Conservation (phyloP, 2,888 invertebrate genomes). For the Protonemura montana region DNA sequence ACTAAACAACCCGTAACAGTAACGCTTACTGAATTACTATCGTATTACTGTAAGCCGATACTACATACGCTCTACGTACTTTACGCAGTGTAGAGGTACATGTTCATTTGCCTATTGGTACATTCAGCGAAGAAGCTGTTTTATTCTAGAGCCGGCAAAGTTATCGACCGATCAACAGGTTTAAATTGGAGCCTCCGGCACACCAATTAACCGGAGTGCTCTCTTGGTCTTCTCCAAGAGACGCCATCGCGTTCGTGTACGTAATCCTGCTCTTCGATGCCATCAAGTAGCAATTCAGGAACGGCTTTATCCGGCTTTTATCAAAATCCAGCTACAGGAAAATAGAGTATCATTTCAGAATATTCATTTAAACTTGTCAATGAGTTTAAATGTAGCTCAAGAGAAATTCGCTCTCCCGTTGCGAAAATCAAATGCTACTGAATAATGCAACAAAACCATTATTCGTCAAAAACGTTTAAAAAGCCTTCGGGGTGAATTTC, state of each 20-base stretch:
- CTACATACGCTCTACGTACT: neutral
- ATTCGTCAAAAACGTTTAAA: neutral
- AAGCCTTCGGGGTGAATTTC: neutral
- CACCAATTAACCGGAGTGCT: neutral
- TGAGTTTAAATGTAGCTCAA: neutral
- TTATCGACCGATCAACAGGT: conserved; percentile 7
- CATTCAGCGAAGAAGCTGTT: neutral
- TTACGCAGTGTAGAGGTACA: neutral
- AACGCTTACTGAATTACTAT: neutral
- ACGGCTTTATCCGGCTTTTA: neutral
- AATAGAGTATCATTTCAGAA: neutral
- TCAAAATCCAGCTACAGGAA: neutral
- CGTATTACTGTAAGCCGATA: neutral
- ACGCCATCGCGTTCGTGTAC: neutral
- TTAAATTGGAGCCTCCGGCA: neutral
- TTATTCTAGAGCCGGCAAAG: neutral
- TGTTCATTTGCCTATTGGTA: neutral
- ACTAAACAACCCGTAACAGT: neutral
- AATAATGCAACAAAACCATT: neutral
- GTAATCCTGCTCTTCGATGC: neutral
- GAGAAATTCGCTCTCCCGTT: neutral
- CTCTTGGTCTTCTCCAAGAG: neutral
- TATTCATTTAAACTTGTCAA: neutral
- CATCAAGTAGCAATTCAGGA: neutral
- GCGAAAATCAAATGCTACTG: neutral